Percentiles rank a stretch among this genome's conserved stretches.
Conservation (phyloP, 2,797 vertebrate genomes). For the Bradypodion ventrale region DNA sequence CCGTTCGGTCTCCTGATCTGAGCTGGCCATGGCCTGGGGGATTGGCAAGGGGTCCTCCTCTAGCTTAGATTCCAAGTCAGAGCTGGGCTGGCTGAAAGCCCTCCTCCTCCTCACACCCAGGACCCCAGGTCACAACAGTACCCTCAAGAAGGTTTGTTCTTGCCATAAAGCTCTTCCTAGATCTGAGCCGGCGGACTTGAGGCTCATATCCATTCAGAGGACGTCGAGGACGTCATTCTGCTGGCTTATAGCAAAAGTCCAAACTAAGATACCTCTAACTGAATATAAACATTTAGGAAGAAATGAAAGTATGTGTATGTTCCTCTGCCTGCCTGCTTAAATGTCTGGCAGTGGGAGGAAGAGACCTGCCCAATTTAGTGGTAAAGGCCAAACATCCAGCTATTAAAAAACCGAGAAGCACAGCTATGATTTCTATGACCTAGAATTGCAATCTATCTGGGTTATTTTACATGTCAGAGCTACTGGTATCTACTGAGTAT, state of each 20-base stretch:
- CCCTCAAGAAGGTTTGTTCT: no score
- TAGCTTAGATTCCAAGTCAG: no score
- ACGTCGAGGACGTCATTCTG: no score
- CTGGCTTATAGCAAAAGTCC: constrained; percentile 46
- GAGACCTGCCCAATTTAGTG: constrained; percentile 44
- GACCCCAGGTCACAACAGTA: no score
- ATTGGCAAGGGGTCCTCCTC: no score
- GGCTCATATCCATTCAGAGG: no score
- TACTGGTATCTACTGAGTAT: constrained; percentile 23
- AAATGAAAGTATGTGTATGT: constrained; percentile 38
- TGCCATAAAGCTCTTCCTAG: no score
- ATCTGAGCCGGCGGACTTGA: no score
- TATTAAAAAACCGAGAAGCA: not conserved
- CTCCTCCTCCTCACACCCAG: no score
- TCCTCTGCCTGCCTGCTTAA: not conserved
- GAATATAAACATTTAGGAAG: constrained; percentile 47
- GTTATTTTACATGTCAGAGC: constrained; percentile 30
- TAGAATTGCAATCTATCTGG: not conserved
- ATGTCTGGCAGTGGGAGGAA: not conserved
- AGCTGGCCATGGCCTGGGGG: no score
- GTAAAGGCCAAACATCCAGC: constrained; percentile 50
- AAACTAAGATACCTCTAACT: constrained; percentile 62
- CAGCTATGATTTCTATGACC: constrained; percentile 26
- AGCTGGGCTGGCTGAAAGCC: no score
- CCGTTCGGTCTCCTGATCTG: no score